phyloP scores from a whole-genome alignment of 2,888 invertebrate species.

The Lydus trimaculatus region DNA sequence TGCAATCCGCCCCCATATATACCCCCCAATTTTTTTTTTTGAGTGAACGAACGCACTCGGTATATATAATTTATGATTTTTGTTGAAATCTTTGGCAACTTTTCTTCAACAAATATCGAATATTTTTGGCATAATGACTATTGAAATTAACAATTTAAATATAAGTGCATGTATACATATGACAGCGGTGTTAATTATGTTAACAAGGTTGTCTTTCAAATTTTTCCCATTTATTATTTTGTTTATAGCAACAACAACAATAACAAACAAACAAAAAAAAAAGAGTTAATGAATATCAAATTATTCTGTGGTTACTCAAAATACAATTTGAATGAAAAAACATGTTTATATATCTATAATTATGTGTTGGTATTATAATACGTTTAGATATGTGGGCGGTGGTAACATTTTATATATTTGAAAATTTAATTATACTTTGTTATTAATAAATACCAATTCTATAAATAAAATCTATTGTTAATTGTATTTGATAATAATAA shows the following conservation, averaged over 20 bases:
- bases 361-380: not conserved
- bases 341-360: not conserved
- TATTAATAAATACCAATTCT: conserved; percentile 2
- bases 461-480: not conserved
- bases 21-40: too few relatives aligned
- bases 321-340: not conserved
- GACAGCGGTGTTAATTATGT: not conserved
- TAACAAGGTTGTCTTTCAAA: not conserved
- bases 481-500: not conserved
- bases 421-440: not conserved
- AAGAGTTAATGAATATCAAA: not conserved
- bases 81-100: too few relatives aligned
- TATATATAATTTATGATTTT: too few relatives aligned
- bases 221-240: not conserved
- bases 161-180: too few relatives aligned
- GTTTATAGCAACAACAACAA: too few relatives aligned
- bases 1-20: too few relatives aligned
- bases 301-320: not conserved
- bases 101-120: too few relatives aligned
- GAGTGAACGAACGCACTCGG: too few relatives aligned
- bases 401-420: not conserved
- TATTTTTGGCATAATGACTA: not conserved
- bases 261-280: too few relatives aligned
- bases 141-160: not conserved
- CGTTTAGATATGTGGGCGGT: not conserved